These are phyloP conservation scores for Crotalus viridis DNA, from an alignment of 2,113 vertebrate species.

Conservation along the genomic window DNA sequence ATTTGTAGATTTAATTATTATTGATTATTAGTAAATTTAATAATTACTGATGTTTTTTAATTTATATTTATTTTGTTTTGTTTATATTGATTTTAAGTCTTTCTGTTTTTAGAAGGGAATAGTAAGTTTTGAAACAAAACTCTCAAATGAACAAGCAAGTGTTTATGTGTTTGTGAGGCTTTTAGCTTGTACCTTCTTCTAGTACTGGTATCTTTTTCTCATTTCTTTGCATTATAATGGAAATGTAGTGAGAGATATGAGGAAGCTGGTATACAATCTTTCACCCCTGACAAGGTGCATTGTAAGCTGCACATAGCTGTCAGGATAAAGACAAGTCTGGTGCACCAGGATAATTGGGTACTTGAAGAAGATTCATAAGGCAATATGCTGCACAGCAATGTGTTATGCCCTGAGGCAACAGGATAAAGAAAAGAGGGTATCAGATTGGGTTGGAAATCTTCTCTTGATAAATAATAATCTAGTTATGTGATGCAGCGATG, in stretches of 20 bases:
- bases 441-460: constrained; percentile 38
- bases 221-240: constrained; percentile 55
- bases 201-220: constrained; percentile 18
- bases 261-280: constrained; percentile 57
- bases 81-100: not conserved
- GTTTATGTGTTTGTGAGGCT: not conserved
- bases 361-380: constrained; percentile 78
- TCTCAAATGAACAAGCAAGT: constrained; percentile 48
- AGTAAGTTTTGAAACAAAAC: not conserved
- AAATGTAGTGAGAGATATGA: constrained; percentile 43
- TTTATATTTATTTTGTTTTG: not conserved
- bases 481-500: constrained; percentile 42
- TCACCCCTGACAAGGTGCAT: constrained; percentile 68
- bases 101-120: not conserved
- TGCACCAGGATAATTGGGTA: constrained; percentile 75
- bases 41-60: not conserved
- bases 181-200: constrained; percentile 10
- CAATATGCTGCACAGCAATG: constrained; percentile 58
- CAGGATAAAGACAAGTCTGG: constrained; percentile 67
- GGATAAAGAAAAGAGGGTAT: constrained; percentile 43
- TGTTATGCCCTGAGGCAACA: constrained; percentile 66
- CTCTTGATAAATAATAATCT: constrained; percentile 65
- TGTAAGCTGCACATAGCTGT: constrained; percentile 62
- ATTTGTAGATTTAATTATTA: not conserved
- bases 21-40: not conserved